A percentile compares a stretch with the other conserved stretches of the same genome.
Evolutionary conservation across 1,140 invertebrate genomes (phyloP).

Genomic region (Leptinotarsa texana): DNA sequence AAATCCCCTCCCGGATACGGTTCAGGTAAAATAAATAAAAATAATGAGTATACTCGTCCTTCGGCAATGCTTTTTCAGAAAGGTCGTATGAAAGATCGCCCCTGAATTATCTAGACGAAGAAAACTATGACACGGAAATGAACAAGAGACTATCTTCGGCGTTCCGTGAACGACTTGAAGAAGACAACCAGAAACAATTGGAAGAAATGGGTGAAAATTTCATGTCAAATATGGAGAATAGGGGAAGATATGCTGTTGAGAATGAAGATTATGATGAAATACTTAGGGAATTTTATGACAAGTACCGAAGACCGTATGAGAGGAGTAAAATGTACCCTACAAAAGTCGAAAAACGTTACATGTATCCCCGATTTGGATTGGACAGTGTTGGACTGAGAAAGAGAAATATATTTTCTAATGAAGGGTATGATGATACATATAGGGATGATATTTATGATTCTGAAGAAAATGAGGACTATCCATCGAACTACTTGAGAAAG

Average conservation of each 20-base stretch:
- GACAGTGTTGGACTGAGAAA: constrained; percentile 47
- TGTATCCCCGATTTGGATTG: constrained; percentile 46
- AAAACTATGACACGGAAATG: constrained; percentile 36
- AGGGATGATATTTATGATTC: constrained; percentile 34
- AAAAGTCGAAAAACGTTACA: constrained; percentile 33
- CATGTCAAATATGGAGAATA: constrained; percentile 58
- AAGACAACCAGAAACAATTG: constrained; percentile 56
- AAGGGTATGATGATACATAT: constrained; percentile 34
- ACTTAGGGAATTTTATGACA: constrained; percentile 63
- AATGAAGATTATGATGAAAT: constrained; percentile 61
- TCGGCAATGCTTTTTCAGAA: constrained; percentile 12
- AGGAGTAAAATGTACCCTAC: constrained; percentile 22
- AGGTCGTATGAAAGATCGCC: constrained; percentile 11
- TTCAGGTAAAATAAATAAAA: constrained; percentile 26
- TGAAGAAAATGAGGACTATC: constrained; percentile 31
- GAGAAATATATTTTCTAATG: constrained; percentile 7
- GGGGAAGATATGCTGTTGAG: constrained; percentile 56
- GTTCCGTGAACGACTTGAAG: constrained; percentile 58
- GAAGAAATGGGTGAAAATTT: constrained; percentile 63
- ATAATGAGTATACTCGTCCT: background rate
- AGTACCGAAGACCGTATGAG: constrained; percentile 58
- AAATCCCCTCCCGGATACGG: constrained; percentile 30
- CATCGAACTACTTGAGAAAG: constrained; percentile 29
- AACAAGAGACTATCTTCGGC: constrained; percentile 55
- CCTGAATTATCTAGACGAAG: constrained; percentile 41